These are phyloP conservation scores for Stigmatopora nigra DNA, from an alignment of 2,113 vertebrate genomes.

Conservation along the genomic window DNA sequence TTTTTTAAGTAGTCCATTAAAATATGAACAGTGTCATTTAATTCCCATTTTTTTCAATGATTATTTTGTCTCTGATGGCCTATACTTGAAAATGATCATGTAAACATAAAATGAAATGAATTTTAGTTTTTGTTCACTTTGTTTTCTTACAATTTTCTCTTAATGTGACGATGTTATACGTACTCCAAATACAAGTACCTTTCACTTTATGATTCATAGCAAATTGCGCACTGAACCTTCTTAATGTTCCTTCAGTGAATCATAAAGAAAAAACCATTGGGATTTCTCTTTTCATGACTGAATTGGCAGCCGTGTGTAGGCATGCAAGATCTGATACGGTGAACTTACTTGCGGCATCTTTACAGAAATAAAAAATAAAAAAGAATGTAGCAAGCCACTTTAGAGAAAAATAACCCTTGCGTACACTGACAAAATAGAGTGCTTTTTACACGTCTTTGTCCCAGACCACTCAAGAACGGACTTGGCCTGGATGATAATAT, in stretches of 20 bases:
- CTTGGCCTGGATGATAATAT: constrained; percentile 36
- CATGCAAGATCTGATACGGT: constrained; percentile 5
- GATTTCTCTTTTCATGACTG: neutral
- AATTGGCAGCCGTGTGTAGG: constrained; percentile 15
- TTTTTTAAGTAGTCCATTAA: too few relatives aligned
- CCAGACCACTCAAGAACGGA: constrained; percentile 36
- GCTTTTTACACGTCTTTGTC: constrained; percentile 35
- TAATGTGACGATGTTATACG: neutral
- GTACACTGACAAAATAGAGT: constrained; percentile 19
- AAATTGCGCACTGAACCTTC: constrained; percentile 22
- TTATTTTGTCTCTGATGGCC: too few relatives aligned
- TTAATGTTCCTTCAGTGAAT: constrained; percentile 39
- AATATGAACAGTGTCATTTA: too few relatives aligned
- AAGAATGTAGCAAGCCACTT: constrained; percentile 23
- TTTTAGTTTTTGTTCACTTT: too few relatives aligned
- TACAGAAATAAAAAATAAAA: constrained; percentile 11
- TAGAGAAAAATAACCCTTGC: constrained; percentile 15
- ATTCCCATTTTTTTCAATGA: too few relatives aligned
- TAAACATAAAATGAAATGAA: too few relatives aligned
- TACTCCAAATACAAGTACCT: constrained; percentile 28
- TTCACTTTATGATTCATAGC: constrained; percentile 26
- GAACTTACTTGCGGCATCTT: constrained; percentile 10
- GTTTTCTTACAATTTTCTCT: too few relatives aligned
- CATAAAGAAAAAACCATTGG: constrained; percentile 21
- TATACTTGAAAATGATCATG: too few relatives aligned